Conservation (phyloP, 2,797 vertebrate species). For the Enteromius viviparus region DNA sequence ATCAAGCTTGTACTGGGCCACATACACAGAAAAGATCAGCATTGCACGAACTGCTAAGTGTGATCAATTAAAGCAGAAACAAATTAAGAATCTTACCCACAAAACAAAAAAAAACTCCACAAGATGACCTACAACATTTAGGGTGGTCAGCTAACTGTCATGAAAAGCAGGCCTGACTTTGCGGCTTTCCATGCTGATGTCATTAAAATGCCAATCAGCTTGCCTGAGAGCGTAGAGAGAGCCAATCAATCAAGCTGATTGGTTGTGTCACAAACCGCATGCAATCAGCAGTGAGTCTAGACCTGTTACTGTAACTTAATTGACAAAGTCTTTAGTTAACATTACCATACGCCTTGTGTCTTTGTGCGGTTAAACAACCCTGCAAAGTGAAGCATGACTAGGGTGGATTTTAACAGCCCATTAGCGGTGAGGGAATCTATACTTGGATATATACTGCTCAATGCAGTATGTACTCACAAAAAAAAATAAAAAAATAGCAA, state of each 20-base stretch:
- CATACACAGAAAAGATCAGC: conserved; percentile 19
- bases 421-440: conserved; percentile 27
- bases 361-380: conserved; percentile 59
- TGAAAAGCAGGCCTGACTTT: conserved; percentile 63
- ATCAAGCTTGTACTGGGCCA: conserved; percentile 36
- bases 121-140: conserved; percentile 48
- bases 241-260: conserved; percentile 82
- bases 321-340: conserved; percentile 65
- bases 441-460: conserved; percentile 28
- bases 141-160: conserved; percentile 63
- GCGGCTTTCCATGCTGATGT: conserved; percentile 63
- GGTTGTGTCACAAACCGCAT: conserved; percentile 79
- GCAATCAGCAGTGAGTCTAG: conserved; percentile 75
- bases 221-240: conserved; percentile 66
- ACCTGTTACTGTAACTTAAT: conserved; percentile 75
- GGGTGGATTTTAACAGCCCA: conserved; percentile 28
- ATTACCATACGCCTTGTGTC: conserved; percentile 57
- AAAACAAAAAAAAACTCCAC: conserved; percentile 37
- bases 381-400: conserved; percentile 33
- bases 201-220: conserved; percentile 80
- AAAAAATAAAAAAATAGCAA: background rate
- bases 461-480: background rate
- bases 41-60: background rate
- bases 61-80: background rate
- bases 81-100: conserved; percentile 27